Evolutionary conservation across 2,797 vertebrate species (phyloP).

Genomic region (Phoeniculus purpureus): DNA sequence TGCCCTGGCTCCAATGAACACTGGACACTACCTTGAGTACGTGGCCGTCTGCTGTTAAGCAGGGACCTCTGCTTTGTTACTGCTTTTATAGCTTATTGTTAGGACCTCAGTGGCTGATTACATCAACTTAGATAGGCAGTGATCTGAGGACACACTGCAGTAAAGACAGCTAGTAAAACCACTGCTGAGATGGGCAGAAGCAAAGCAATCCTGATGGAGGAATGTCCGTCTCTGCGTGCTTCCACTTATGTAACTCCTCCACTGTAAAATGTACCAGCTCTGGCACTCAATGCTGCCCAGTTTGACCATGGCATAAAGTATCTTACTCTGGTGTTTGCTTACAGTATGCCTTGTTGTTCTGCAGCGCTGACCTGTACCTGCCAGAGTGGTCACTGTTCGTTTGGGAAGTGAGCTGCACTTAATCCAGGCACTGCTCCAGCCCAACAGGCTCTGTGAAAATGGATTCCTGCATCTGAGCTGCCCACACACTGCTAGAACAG

Average conservation of each 20-base stretch:
- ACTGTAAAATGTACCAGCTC: neutral
- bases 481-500: neutral
- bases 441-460: accelerated
- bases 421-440: neutral
- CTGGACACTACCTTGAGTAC: neutral
- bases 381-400: accelerated
- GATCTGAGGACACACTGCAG: neutral
- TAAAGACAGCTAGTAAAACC: neutral
- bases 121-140: neutral
- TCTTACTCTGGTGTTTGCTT: neutral
- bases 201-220: neutral
- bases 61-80: neutral
- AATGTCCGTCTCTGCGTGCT: neutral
- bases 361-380: neutral
- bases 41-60: neutral
- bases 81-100: neutral
- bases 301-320: neutral
- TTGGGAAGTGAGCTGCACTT: constrained; percentile 3
- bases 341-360: neutral
- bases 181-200: neutral
- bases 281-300: neutral
- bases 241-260: neutral
- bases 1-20: accelerated
- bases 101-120: neutral
- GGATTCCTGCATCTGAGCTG: neutral